Evolutionary conservation across 2,888 invertebrate genomes (phyloP).

Genomic region (Ichneumoninae sp.): DNA sequence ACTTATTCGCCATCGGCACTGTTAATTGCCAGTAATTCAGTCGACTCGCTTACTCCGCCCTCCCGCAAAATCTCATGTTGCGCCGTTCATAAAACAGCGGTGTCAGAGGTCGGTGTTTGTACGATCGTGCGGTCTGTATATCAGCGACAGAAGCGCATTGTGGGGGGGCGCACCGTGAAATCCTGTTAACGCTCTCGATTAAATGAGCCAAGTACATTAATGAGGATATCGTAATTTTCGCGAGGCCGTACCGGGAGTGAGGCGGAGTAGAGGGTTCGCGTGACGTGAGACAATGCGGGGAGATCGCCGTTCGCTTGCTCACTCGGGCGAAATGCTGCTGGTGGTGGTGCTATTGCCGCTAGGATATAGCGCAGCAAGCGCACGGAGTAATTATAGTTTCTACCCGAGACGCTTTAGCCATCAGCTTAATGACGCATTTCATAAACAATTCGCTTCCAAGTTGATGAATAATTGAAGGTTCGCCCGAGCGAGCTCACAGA

Average conservation of each 20-base stretch:
- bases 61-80: constrained; percentile 10
- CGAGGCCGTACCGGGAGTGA: constrained; percentile 37
- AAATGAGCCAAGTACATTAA: constrained; percentile 68
- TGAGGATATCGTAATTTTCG: constrained; percentile 68
- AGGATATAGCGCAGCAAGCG: constrained; percentile 43
- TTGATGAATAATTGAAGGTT: constrained; percentile 67
- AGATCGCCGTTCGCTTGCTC: constrained; percentile 62
- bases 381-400: constrained; percentile 66
- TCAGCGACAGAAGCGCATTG: constrained; percentile 59
- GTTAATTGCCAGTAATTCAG: constrained; percentile 6
- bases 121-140: constrained; percentile 50
- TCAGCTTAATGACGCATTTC: constrained; percentile 70
- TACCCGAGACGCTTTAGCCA: constrained; percentile 67
- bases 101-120: constrained; percentile 33
- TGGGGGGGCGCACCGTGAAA: constrained; percentile 41
- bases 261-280: constrained; percentile 69
- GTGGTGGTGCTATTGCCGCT: constrained; percentile 49
- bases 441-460: constrained; percentile 68
- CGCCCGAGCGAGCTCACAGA: constrained; percentile 49
- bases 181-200: constrained; percentile 68
- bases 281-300: constrained; percentile 74
- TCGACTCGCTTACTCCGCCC: background rate
- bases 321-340: constrained; percentile 55
- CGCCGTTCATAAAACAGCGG: constrained; percentile 25
- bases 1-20: constrained; percentile 18